Conservation (phyloP, 1,140 invertebrate genomes). For the Trichomalopsis sarcophagae region DNA sequence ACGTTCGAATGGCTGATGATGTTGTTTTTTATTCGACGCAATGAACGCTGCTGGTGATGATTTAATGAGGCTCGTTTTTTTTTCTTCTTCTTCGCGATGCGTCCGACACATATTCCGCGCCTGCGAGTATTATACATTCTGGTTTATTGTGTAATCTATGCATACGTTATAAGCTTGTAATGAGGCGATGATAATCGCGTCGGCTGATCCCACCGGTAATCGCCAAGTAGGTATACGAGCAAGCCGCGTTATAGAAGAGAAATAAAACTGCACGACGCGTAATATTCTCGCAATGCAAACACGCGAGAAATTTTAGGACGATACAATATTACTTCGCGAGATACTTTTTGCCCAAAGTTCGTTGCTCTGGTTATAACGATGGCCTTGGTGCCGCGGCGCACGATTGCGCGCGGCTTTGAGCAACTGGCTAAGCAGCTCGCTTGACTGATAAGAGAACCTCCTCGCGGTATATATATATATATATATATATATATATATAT, state of each 20-base stretch:
- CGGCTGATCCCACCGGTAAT: too few relatives aligned
- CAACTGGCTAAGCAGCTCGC: slow-evolving; percentile 4
- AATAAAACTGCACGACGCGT: not conserved
- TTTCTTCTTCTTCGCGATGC: too few relatives aligned
- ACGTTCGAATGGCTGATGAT: not conserved
- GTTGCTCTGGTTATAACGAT: slow-evolving; percentile 24
- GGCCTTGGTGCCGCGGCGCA: slow-evolving; percentile 19
- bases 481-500: too few relatives aligned
- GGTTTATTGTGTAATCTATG: not conserved
- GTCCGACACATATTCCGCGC: too few relatives aligned
- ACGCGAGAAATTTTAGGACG: not conserved
- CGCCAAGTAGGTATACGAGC: too few relatives aligned
- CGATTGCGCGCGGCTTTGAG: too few relatives aligned
- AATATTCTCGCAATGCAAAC: not conserved
- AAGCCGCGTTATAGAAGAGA: not conserved
- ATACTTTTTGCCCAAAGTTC: slow-evolving; percentile 9
- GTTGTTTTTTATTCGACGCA: not conserved
- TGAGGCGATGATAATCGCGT: too few relatives aligned
- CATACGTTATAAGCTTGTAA: not conserved
- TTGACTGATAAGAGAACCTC: slow-evolving; percentile 38
- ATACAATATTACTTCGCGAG: too few relatives aligned
- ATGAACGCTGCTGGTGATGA: not conserved
- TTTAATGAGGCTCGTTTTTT: not conserved
- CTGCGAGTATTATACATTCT: not conserved
- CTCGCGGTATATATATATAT: too few relatives aligned